Evolutionary conservation across 2,113 vertebrate species (phyloP), one percentile per base, ranked within the genome.

Genomic region (Pardalotus punctatus): DNA sequence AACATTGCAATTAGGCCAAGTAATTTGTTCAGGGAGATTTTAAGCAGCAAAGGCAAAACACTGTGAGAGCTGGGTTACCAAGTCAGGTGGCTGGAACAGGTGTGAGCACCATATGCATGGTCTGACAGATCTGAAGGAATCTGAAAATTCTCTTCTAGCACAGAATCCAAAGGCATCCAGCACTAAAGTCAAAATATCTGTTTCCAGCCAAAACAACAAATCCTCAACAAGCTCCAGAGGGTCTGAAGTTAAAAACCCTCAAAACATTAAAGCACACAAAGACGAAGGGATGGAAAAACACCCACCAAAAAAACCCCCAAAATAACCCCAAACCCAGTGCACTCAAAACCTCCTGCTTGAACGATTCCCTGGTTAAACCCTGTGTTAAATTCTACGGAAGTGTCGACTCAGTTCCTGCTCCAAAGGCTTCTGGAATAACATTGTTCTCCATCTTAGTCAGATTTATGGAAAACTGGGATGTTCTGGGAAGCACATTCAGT

Each of bases 141-240:
- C 40, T 35, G 22, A 95, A 47, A 53, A 69, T 23, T 42, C 64
- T 64, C 43, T 50, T 17, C 76, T 11, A 84, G 43, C 82, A 64
- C 24, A 81, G 51, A 74, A 90, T 20, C 54, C 85, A 86, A 93
- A 93, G 67, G 58, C 47, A 87, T 33, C 54, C 54, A 73, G 18
- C 9, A 35, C 66, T 69, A 51, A 28, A 80, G 57, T 35, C 65
- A 91, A 95, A 96, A 90, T 93, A 87, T 11, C 84, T 65, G 62
- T 50, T 94, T 78, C 80, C 76, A 95, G 94, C 74, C 94, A 90
- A 94, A 95, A 93, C 83, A 96, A 69, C 71, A 93, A 95, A 93
- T 35, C 54, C 65, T 47, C 11, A 5, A 53, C 13, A 53, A 95
- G 42, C 38, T 90, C 79, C 62, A 66, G 38, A 82, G 58, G 50